Percentiles rank a stretch among this genome's conserved stretches.
Evolutionary conservation across 2,797 vertebrate genomes (phyloP).

Genomic region (Lepilemur ruficaudatus): DNA sequence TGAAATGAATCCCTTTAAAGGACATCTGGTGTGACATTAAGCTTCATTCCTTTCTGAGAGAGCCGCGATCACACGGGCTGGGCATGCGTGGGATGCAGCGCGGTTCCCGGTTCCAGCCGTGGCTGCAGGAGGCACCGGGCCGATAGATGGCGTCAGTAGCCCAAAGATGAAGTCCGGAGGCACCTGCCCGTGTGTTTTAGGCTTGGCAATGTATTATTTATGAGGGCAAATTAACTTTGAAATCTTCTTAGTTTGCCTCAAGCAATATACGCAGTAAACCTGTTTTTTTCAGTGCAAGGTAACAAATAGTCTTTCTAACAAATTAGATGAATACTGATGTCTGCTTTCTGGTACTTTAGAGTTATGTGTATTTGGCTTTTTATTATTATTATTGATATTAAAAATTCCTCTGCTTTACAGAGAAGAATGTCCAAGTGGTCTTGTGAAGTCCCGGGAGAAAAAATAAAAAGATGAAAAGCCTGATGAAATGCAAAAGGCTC

Average conservation of each 20-base stretch:
- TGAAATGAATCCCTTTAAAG: slow-evolving; percentile 4
- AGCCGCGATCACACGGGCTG: background rate
- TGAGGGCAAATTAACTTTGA: slow-evolving; percentile 82
- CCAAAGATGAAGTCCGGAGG: slow-evolving; percentile 35
- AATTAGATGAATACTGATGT: slow-evolving; percentile 80
- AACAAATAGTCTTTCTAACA: slow-evolving; percentile 83
- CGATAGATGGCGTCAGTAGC: slow-evolving; percentile 83
- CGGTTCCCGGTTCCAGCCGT: background rate
- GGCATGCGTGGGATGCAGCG: background rate
- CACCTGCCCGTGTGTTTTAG: background rate
- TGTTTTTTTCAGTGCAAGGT: slow-evolving; percentile 80
- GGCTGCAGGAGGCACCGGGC: background rate
- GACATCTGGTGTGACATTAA: background rate
- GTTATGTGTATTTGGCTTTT: slow-evolving; percentile 47
- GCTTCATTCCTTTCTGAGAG: background rate
- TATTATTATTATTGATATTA: slow-evolving; percentile 40
- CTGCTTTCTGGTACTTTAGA: slow-evolving; percentile 75
- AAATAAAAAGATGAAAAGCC: background rate
- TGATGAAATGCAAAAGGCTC: background rate
- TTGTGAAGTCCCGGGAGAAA: background rate
- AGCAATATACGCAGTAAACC: slow-evolving; percentile 80
- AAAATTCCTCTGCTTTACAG: slow-evolving; percentile 62
- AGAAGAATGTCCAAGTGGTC: slow-evolving; percentile 65
- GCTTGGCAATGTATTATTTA: slow-evolving; percentile 77
- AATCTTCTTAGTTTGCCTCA: slow-evolving; percentile 78